Conservation (phyloP, 2,113 vertebrate genomes). For the Triplophysa dalaica region DNA sequence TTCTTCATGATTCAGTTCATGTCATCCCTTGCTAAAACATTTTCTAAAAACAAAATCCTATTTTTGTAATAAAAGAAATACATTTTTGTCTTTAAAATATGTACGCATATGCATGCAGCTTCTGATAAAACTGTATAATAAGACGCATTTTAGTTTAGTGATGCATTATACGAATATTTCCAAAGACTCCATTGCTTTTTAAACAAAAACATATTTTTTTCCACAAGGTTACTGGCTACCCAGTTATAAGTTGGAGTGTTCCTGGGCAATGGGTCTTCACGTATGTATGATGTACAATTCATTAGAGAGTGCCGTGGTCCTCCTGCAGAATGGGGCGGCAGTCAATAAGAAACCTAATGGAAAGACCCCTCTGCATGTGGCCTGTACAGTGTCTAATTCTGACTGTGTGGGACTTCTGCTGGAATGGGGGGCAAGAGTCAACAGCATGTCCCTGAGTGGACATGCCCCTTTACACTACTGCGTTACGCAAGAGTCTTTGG, state of each 20-base stretch:
- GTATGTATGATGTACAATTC: slow-evolving; percentile 88
- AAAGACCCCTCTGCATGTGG: slow-evolving; percentile 93
- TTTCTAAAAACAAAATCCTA: no score
- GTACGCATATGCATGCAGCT: no score
- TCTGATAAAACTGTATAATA: no score
- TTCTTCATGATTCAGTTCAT: no score
- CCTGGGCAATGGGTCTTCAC: slow-evolving; percentile 92
- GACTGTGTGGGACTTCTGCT: slow-evolving; percentile 85
- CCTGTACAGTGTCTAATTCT: slow-evolving; percentile 80
- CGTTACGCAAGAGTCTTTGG: slow-evolving; percentile 77
- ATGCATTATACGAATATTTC: background rate
- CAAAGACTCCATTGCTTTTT: background rate
- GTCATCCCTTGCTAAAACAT: no score
- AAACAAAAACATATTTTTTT: background rate
- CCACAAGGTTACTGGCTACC: slow-evolving; percentile 91
- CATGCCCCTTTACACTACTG: slow-evolving; percentile 88
- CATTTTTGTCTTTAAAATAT: no score
- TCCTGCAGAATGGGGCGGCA: slow-evolving; percentile 84
- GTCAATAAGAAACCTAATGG: slow-evolving; percentile 90
- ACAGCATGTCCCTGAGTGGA: slow-evolving; percentile 86
- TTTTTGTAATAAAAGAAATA: no score
- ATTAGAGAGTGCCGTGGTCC: slow-evolving; percentile 79
- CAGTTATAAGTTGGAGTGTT: slow-evolving; percentile 88
- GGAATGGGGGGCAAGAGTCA: slow-evolving; percentile 81
- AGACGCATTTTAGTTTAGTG: no score